Percentiles rank a stretch among this genome's conserved stretches.
Evolutionary conservation across 2,113 vertebrate genomes (phyloP).

Genomic region (Lycocorax pyrrhopterus): DNA sequence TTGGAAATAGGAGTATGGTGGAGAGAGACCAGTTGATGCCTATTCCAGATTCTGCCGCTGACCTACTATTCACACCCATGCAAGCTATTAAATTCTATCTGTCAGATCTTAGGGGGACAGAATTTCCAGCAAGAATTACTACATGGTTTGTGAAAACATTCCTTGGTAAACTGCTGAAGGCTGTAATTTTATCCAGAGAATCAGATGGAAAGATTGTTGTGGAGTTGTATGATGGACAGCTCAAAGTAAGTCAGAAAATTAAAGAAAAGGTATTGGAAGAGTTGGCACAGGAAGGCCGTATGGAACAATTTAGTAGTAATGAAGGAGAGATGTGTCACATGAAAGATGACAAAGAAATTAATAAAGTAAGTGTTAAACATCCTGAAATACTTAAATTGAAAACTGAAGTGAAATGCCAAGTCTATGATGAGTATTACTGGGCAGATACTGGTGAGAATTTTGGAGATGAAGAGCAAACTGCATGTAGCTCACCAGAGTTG

Average conservation of each 20-base stretch:
- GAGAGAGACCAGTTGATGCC: constrained; percentile 73
- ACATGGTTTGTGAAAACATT: constrained; percentile 76
- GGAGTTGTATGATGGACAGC: constrained; percentile 80
- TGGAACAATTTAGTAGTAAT: neutral
- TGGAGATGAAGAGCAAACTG: neutral
- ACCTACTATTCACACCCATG: constrained; percentile 86
- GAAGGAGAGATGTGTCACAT: neutral
- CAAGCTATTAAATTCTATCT: constrained; percentile 85
- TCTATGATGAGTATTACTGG: neutral
- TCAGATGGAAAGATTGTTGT: constrained; percentile 78
- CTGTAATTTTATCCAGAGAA: constrained; percentile 70
- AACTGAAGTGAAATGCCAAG: neutral
- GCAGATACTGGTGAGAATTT: neutral
- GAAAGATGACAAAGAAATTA: neutral
- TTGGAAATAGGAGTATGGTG: constrained; percentile 80
- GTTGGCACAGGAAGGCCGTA: neutral
- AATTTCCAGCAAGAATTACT: constrained; percentile 71
- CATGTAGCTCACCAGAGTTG: neutral
- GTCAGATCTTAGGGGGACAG: constrained; percentile 60
- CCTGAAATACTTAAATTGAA: neutral
- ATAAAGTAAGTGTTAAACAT: neutral
- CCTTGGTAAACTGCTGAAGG: constrained; percentile 76
- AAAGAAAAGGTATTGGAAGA: constrained; percentile 70
- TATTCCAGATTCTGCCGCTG: constrained; percentile 75
- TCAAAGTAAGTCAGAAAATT: constrained; percentile 81